Conservation (phyloP, 2,888 invertebrate species). For the Polyploca ridens region DNA sequence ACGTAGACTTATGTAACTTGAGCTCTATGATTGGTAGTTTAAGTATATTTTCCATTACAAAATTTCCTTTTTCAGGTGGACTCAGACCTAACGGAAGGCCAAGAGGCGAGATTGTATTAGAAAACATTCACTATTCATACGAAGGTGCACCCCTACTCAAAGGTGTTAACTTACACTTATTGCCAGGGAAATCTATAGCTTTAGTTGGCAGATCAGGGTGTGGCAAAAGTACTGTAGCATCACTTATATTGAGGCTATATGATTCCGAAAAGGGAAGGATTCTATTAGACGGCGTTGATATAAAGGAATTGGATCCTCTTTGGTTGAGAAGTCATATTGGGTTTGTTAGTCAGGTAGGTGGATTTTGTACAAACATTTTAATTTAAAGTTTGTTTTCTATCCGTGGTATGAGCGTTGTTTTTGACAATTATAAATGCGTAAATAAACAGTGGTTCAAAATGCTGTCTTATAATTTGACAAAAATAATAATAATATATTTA, state of each 20-base stretch:
- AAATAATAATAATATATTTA: no score
- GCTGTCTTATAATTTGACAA: slow-evolving; percentile 14
- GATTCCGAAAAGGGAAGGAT: slow-evolving; percentile 91
- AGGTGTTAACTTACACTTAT: slow-evolving; percentile 87
- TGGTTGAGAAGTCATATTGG: slow-evolving; percentile 96
- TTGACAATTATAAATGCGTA: not conserved
- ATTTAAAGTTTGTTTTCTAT: no score
- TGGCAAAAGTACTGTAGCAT: slow-evolving; percentile 96
- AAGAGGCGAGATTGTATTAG: slow-evolving; percentile 89
- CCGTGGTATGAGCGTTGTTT: not conserved
- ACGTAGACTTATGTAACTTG: no score
- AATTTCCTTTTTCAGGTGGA: slow-evolving; percentile 82
- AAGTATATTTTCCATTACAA: not conserved
- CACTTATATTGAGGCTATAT: slow-evolving; percentile 93
- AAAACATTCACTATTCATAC: slow-evolving; percentile 90
- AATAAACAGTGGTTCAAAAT: slow-evolving; percentile 1
- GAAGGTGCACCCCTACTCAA: slow-evolving; percentile 85
- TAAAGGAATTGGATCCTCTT: slow-evolving; percentile 90
- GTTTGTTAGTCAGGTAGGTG: slow-evolving; percentile 91
- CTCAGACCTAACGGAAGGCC: slow-evolving; percentile 80
- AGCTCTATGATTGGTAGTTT: no score
- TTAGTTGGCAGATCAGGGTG: slow-evolving; percentile 96
- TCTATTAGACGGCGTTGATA: slow-evolving; percentile 90
- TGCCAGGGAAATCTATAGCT: slow-evolving; percentile 90
- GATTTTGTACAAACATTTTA: not conserved